A percentile compares a stretch with the other conserved stretches of the same genome.
phyloP scores from a whole-genome alignment of 2,113 vertebrate genomes.

The Apus apus region DNA sequence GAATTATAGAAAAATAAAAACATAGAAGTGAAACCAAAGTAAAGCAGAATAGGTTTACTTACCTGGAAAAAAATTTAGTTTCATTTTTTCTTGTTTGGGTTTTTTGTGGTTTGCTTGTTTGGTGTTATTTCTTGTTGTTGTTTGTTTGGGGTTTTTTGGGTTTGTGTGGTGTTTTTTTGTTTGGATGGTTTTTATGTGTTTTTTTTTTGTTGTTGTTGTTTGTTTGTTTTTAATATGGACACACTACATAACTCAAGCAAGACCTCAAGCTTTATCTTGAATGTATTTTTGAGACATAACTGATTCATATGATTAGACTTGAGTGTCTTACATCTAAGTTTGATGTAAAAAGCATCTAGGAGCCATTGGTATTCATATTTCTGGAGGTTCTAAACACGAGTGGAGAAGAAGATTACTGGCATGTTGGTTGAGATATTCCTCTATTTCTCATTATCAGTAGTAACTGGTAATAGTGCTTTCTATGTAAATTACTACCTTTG shows the following conservation, averaged over 20 bases:
- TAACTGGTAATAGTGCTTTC: neutral
- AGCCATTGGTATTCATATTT: neutral
- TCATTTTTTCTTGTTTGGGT: no score
- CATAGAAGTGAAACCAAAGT: neutral
- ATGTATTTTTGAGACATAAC: neutral
- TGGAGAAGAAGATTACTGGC: neutral
- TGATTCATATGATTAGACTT: neutral
- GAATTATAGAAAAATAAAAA: neutral
- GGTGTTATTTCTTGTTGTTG: no score
- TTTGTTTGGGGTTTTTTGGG: no score
- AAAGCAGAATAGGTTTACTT: neutral
- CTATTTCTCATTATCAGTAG: neutral
- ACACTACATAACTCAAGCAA: neutral
- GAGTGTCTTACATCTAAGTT: neutral
- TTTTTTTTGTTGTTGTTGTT: no score
- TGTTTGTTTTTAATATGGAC: fast-evolving
- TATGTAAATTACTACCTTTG: neutral
- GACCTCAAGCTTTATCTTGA: neutral
- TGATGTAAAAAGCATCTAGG: neutral
- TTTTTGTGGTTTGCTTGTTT: neutral
- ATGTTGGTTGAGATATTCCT: neutral
- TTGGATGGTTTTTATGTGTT: no score
- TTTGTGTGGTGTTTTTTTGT: no score
- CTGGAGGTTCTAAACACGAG: neutral
- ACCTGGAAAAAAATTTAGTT: neutral